These are phyloP conservation scores for Augochlora pura DNA, from an alignment of 1,140 invertebrate genomes.

Conservation along the genomic window DNA sequence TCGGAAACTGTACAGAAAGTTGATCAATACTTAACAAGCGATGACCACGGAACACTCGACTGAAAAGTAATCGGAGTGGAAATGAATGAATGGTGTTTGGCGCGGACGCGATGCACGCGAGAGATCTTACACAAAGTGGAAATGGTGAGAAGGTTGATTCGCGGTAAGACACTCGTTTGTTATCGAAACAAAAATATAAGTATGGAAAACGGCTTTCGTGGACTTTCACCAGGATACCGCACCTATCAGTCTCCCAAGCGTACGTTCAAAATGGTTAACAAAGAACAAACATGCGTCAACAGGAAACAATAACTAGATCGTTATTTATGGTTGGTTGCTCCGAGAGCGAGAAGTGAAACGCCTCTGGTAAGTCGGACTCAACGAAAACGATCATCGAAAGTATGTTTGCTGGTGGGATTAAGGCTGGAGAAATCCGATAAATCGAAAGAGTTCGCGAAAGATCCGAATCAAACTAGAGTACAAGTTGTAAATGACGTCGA, in stretches of 20 bases:
- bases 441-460: constrained; percentile 6
- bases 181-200: neutral
- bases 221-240: neutral
- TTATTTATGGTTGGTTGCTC: neutral
- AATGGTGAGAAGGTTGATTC: too few relatives aligned
- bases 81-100: too few relatives aligned
- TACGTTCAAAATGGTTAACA: constrained; percentile 16
- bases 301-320: constrained; percentile 5
- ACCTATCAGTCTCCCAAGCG: neutral
- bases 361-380: neutral
- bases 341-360: neutral
- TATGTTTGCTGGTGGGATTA: neutral
- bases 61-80: neutral
- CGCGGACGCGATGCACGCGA: too few relatives aligned
- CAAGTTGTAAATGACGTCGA: neutral
- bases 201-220: neutral
- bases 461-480: neutral
- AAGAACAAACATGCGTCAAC: constrained; percentile 27
- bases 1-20: neutral
- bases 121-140: too few relatives aligned
- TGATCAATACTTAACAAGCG: neutral
- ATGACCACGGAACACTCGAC: neutral
- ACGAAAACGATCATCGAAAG: neutral
- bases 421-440: neutral
- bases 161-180: neutral